Evolutionary conservation across 2,113 vertebrate genomes (phyloP).

Genomic region (Neodontobutis hainanensis): DNA sequence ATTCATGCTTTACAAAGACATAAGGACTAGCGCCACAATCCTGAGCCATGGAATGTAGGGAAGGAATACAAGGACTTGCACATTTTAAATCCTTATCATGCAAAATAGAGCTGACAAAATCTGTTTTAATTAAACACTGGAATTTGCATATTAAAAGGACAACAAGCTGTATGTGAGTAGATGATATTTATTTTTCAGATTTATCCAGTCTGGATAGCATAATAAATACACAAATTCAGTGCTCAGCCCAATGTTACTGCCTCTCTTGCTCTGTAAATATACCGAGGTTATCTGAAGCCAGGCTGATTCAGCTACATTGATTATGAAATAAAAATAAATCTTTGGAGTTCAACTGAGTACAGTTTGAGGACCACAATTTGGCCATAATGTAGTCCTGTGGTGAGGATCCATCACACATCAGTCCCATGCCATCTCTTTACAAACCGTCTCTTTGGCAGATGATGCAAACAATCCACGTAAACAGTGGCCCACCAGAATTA

Average conservation of each 20-base stretch:
- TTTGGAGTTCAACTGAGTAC: constrained; percentile 53
- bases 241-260: constrained; percentile 1
- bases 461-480: constrained; percentile 52
- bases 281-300: constrained; percentile 1
- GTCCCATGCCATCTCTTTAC: constrained; percentile 18
- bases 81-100: constrained; percentile 24
- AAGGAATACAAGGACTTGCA: constrained; percentile 8
- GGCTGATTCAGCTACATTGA: constrained; percentile 26
- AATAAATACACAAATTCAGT: constrained; percentile 20
- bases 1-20: constrained; percentile 61
- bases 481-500: constrained; percentile 53
- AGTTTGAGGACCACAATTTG: constrained; percentile 52
- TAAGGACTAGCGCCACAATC: constrained; percentile 33
- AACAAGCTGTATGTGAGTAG: constrained; percentile 20
- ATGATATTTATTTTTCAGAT: constrained; percentile 6
- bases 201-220: constrained; percentile 4
- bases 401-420: constrained; percentile 25
- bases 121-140: constrained; percentile 15
- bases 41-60: constrained; percentile 6
- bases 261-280: constrained; percentile 1
- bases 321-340: constrained; percentile 34
- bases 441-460: constrained; percentile 74
- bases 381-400: constrained; percentile 33
- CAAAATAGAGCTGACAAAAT: constrained; percentile 21
- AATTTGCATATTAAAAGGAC: constrained; percentile 27